These are phyloP conservation scores for Diplogasteroides magnus DNA, from an alignment of 1,140 invertebrate species.

Conservation along the genomic window DNA sequence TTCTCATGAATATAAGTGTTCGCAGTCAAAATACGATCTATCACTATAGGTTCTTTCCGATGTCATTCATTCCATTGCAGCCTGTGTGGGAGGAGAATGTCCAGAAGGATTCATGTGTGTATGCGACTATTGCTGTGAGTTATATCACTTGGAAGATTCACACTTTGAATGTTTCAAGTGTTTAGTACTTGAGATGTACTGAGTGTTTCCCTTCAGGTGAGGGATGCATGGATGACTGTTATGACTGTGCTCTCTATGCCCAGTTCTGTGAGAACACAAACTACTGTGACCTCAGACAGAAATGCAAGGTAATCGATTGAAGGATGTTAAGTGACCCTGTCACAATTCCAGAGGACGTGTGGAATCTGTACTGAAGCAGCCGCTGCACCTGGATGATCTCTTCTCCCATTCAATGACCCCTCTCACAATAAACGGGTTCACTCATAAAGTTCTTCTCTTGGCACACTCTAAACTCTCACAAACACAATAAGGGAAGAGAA, in stretches of 20 bases:
- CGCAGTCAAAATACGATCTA: too few species aligned
- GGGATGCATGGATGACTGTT: conserved; percentile 24
- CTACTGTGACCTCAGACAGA: conserved; percentile 23
- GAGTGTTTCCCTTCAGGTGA: conserved; percentile 8
- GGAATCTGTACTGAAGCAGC: conserved; percentile 14
- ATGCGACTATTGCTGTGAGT: conserved; percentile 28
- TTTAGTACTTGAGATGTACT: background rate
- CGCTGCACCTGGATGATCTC: conserved; percentile 1
- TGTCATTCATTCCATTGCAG: too few species aligned
- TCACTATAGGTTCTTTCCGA: too few species aligned
- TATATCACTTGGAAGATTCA: too few species aligned
- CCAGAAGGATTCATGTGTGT: conserved; percentile 24
- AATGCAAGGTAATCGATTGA: conserved; percentile 6
- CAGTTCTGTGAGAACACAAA: conserved; percentile 24
- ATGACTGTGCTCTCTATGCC: conserved; percentile 22
- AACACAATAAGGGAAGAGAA: too few species aligned
- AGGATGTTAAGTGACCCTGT: background rate
- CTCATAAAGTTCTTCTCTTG: too few species aligned
- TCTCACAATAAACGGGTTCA: too few species aligned
- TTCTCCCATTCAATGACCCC: too few species aligned
- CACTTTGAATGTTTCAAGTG: background rate
- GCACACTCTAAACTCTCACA: too few species aligned
- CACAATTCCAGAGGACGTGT: conserved; percentile 7
- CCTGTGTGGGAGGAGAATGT: conserved; percentile 22
- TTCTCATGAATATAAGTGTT: too few species aligned